Base-by-base conservation (phyloP, 2,113 vertebrate genomes). In the Dicrurus megarhynchus region DNA sequence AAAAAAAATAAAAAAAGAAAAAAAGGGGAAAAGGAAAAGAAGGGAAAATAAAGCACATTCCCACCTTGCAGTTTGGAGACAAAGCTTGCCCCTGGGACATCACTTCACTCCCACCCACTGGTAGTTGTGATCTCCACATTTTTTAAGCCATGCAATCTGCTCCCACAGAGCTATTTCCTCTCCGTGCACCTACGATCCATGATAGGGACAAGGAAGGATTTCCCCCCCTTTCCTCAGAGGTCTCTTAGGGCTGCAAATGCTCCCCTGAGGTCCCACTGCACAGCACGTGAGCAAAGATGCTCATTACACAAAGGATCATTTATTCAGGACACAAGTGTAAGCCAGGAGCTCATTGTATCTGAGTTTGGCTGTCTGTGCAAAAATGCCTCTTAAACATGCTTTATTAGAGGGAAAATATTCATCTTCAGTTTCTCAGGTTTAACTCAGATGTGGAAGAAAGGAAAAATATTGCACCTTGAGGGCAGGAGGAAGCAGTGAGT, bases 21-120 rank as follows among this genome's bases (percentile, higher is more conserved):
- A 26, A 53, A 16, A 22, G 6, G 24, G 7, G 1, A 5, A 7
- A 26, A 24, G 0, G 2, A 2, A 1, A 2, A 11, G 37, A 37
- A 20, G 6, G 55, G 14, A 65, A 23, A 84, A 55, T 16, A 63
- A 69, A 82, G 35, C 37, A 37, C 28, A 50, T 16, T 7, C 24
- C 11, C 33, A 69, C 37, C 46, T 60, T 49, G 32, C 50, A 56
- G 13, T 41, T 15, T 50, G 65, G 47, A 87, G 60, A n/a, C 35
- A 39, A 50, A 35, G 27, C 53, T 33, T 49, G n/a, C 7, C 13
- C 44, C 17, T 39, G 17, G 28, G 33, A 87, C 22, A 65, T 46
- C 49, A 52, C n/a, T 82, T 59, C 68, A 63, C 37, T 75, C 57
- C 28, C 39, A 87, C 65, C 26, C 65, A 41, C 53, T 13, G 16